These are phyloP conservation scores for Lophochroa leadbeateri DNA, from an alignment of 2,113 vertebrate species.

Conservation along the genomic window DNA sequence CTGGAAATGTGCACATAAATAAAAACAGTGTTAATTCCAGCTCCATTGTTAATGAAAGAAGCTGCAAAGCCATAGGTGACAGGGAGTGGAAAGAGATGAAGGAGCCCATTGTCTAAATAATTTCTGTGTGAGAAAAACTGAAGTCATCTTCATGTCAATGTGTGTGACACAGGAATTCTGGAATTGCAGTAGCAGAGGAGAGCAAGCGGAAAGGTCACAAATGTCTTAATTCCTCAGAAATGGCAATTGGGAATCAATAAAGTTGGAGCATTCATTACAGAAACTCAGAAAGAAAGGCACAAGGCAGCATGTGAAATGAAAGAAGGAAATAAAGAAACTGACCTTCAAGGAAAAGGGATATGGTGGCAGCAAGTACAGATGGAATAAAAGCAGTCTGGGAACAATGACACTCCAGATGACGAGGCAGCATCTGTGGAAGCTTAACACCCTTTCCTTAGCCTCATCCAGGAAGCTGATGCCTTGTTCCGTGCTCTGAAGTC, in stretches of 20 bases:
- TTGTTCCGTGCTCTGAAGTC: neutral
- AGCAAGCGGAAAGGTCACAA: neutral
- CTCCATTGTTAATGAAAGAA: conserved; percentile 52
- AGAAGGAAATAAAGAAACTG: neutral
- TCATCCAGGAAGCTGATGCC: neutral
- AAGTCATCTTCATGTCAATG: fast-evolving
- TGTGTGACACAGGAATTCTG: neutral
- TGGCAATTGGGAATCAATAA: neutral
- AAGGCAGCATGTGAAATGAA: neutral
- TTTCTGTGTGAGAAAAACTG: neutral
- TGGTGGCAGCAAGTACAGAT: neutral
- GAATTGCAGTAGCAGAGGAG: neutral
- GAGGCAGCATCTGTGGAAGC: neutral
- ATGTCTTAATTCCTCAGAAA: neutral
- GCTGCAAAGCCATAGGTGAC: neutral
- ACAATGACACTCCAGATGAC: neutral
- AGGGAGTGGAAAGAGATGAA: neutral
- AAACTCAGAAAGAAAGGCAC: neutral
- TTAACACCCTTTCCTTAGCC: neutral
- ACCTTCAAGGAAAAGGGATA: neutral
- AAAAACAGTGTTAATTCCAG: conserved; percentile 2
- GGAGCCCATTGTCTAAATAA: neutral
- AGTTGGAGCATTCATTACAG: neutral
- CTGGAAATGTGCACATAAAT: conserved; percentile 42
- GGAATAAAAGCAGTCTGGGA: neutral